Base-by-base conservation (phyloP, 2,113 vertebrate genomes). In the Carassius auratus region DNA sequence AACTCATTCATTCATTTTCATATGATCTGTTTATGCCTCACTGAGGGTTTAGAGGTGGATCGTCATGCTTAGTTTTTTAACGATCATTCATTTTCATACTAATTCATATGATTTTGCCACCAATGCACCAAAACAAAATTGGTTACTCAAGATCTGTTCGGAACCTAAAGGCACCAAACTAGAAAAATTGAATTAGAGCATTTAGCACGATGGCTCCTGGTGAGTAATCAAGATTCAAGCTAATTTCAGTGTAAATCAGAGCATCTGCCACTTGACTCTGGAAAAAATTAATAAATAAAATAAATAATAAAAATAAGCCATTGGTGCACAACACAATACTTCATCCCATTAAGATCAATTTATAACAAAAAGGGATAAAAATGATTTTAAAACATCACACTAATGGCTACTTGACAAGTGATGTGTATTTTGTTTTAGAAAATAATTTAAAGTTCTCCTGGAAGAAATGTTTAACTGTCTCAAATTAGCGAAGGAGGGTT, bases 141-240 rank as follows among this genome's bases (percentile, higher is more conserved):
- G 6, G 62, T 30, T 30, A 30, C n/a, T 62, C 30, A 9, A 62
- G 23, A 64, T 64, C 23, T 9, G n/a, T n/a, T 23, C 12, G 30
- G 30, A 38, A 77, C 87, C 91, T 68, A 19, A 82, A 87, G 84
- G 69, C 73, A 69, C 62, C 66, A 90, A 89, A 88, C 82, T 87
- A n/a, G 48, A 36, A 75, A 91, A 86, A 89, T 85, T 15, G 19
- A 89, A 90, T 87, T 86, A 93, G 78, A 79, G 80, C 42, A 89
- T 87, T 89, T 88, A 87, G 85, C 73, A 62, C 86, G 30, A 52
- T 82, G 85, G 85, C 71, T 88, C 61, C 26, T 50, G 36, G 62
- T 88, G 80, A 91, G 89, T 87, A 92, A 92, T 92, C 88, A 78
- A 68, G 88, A 91, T 85, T 92, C 62, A 83, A 88, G 92, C 91